Percentiles rank a stretch among this genome's conserved stretches.
phyloP scores from a whole-genome alignment of 2,113 vertebrate genomes.

The Ardeotis arabs region DNA sequence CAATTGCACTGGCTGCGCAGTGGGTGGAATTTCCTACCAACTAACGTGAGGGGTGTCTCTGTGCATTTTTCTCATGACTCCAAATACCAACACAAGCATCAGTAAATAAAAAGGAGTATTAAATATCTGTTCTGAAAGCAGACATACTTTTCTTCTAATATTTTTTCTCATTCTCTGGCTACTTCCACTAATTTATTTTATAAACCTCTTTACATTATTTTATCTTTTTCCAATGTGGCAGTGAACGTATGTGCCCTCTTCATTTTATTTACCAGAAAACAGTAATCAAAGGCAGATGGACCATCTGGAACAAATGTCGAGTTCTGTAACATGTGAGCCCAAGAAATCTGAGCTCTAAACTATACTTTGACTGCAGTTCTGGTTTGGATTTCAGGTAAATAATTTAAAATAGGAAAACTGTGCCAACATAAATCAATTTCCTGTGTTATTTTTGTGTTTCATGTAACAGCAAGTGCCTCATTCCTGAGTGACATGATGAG shows the following conservation, averaged over 20 bases:
- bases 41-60: neutral
- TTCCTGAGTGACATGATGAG: conserved; percentile 69
- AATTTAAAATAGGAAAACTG: conserved; percentile 60
- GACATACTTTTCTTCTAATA: neutral
- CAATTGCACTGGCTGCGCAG: neutral
- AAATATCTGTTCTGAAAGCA: neutral
- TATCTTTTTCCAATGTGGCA: neutral
- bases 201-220: neutral
- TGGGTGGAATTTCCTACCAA: neutral
- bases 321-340: neutral
- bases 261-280: conserved; percentile 43
- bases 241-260: neutral
- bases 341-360: conserved; percentile 57
- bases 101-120: neutral
- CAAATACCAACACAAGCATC: neutral
- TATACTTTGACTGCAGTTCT: conserved; percentile 52
- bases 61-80: neutral
- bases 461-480: conserved; percentile 64
- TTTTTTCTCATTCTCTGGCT: neutral
- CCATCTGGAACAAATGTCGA: conserved; percentile 49
- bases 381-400: conserved; percentile 73
- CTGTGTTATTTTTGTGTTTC: conserved; percentile 62
- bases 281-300: conserved; percentile 52
- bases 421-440: conserved; percentile 73
- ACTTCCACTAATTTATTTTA: conserved; percentile 17